These are phyloP conservation scores for Hyles vespertilio DNA, from an alignment of 1,140 invertebrate genomes.

Conservation along the genomic window DNA sequence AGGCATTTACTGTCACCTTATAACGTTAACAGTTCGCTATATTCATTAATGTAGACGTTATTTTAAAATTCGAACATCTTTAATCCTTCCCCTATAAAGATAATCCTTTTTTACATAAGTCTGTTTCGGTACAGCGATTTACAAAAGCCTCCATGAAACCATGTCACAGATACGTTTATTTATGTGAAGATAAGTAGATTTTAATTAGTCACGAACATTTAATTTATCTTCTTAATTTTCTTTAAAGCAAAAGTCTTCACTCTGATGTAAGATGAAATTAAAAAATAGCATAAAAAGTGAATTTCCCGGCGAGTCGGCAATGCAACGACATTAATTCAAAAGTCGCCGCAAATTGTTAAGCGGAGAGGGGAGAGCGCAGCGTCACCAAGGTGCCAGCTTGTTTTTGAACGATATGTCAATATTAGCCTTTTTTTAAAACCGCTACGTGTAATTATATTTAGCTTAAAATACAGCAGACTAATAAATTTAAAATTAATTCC, in stretches of 20 bases:
- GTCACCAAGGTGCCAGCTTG: no score
- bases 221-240: slow-evolving; percentile 25
- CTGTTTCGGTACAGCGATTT: no score
- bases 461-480: no score
- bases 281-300: slow-evolving; percentile 23
- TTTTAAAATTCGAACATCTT: no score
- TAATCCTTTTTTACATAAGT: no score
- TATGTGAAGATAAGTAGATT: background rate
- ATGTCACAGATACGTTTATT: no score
- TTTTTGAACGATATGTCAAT: no score
- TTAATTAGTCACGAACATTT: slow-evolving; percentile 1
- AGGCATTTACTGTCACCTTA: slow-evolving; percentile 28
- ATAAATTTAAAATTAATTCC: no score
- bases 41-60: slow-evolving; percentile 11
- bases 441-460: no score
- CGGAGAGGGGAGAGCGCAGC: slow-evolving; percentile 8
- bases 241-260: slow-evolving; percentile 2
- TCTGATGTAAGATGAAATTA: slow-evolving; percentile 23
- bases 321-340: slow-evolving; percentile 30
- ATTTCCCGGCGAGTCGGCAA: slow-evolving; percentile 19
- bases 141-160: no score
- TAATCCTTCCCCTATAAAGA: no score
- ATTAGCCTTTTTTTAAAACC: no score
- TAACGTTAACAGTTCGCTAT: slow-evolving; percentile 20
- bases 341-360: slow-evolving; percentile 25